phyloP scores from a whole-genome alignment of 2,888 invertebrate species.

The Hydrotaea cyrtoneurina region DNA sequence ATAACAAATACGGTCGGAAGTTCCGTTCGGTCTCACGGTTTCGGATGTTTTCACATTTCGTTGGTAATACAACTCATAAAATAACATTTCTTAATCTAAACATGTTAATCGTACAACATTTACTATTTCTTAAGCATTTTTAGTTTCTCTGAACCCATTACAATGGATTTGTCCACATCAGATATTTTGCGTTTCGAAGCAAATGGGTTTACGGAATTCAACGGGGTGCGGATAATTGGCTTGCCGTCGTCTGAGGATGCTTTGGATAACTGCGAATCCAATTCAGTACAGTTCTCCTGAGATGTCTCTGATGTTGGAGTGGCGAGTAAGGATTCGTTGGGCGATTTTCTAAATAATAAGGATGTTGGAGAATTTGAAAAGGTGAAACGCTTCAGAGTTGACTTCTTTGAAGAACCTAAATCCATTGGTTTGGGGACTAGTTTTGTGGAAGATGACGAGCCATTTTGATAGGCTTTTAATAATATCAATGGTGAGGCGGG shows the following conservation, averaged over 20 bases:
- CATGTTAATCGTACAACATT: not conserved
- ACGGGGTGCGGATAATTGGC: conserved; percentile 73
- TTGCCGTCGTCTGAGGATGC: conserved; percentile 53
- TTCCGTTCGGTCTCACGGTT: too few relatives aligned
- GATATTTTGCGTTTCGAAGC: conserved; percentile 81
- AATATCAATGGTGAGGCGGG: conserved; percentile 72
- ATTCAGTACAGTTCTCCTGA: conserved; percentile 45
- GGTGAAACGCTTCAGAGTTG: conserved; percentile 83
- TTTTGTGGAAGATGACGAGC: conserved; percentile 63
- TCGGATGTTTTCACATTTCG: too few relatives aligned
- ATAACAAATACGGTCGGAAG: too few relatives aligned
- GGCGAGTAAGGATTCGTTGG: conserved; percentile 23
- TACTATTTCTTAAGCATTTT: conserved; percentile 75
- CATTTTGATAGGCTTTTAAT: conserved; percentile 71
- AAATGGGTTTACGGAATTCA: conserved; percentile 75
- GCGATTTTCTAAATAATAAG: conserved; percentile 66
- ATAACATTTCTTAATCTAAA: conserved; percentile 9
- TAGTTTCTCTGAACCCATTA: conserved; percentile 75
- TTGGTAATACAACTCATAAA: too few relatives aligned
- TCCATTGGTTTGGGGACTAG: conserved; percentile 78
- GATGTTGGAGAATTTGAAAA: conserved; percentile 64
- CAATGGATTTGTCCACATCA: conserved; percentile 72
- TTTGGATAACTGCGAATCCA: conserved; percentile 43
- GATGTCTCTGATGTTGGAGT: conserved; percentile 52
- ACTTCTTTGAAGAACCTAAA: conserved; percentile 78